Evolutionary conservation across 1,140 invertebrate species (phyloP), one percentile per base, ranked within the genome.

Genomic region (Macrocentrus cingulum): DNA sequence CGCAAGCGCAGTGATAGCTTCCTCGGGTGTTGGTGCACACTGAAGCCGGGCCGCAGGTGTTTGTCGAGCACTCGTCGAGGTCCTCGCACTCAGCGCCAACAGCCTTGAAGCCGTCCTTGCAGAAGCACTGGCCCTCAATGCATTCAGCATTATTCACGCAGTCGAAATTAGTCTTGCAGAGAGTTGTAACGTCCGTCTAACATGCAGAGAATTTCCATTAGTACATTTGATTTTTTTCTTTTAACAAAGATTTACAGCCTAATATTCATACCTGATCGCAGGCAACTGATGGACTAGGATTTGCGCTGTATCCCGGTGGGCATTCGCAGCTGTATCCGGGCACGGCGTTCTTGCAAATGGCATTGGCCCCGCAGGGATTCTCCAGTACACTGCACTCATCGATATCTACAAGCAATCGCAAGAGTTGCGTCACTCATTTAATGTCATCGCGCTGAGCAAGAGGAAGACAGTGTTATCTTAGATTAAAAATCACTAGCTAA

Each of bases 81-180:
- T 95, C 92, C 15, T 87, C 80, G 66, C 92, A 95, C 56, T 87
- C 82, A 0, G 91, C 87, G 34, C 89, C 88, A 45, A 85, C 84
- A 1, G 91, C 87, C 61, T 89, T 84, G 75, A 97, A 97, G 9
- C 92, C 92, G 63, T 91, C 84, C 70, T 91, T 87, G 68, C 95
- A 98, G 77, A 91, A 92, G 75, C 95, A 98, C 69, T 92, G 91
- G 49, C 86, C 87, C 67, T 94, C 89, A 32, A 91, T 84, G 68
- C 92, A 96, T 74, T 93, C 90, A 0, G 92, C 92, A 74, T 95
- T 94, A 72, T 93, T 94, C 13, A 91, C 91, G 70, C 93, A 96
- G 68, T 95, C 91, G 66, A 92, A 94, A 67, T 95, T 93, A 2
- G 87, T 87, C 80, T 88, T 88, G 67, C 92, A 96, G n/a, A 90